Conservation (phyloP, 2,888 invertebrate species). For the Leptinotarsa rubiginosa region DNA sequence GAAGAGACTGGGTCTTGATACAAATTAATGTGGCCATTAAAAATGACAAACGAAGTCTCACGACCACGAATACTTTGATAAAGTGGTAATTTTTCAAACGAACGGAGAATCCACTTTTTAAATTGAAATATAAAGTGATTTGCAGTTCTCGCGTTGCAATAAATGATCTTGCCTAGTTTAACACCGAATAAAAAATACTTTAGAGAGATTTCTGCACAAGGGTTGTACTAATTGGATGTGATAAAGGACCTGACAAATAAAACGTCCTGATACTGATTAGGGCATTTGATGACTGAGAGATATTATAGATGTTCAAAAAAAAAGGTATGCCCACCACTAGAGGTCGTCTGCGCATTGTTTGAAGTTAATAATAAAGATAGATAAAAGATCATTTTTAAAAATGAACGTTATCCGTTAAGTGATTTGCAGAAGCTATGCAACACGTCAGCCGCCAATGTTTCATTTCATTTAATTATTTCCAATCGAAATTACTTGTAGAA, state of each 20-base stretch:
- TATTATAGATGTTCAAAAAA: too few relatives aligned
- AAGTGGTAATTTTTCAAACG: slow-evolving; percentile 9
- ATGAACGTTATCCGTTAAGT: too few relatives aligned
- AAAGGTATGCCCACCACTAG: too few relatives aligned
- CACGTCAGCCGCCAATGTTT: too few relatives aligned
- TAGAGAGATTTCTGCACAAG: neutral
- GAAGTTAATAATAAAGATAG: too few relatives aligned
- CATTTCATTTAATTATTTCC: too few relatives aligned
- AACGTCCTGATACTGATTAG: too few relatives aligned
- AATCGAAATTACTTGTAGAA: too few relatives aligned
- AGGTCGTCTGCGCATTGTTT: too few relatives aligned
- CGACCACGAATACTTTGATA: slow-evolving; percentile 6
- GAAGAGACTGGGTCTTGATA: neutral
- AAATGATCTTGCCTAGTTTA: neutral
- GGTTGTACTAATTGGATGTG: neutral
- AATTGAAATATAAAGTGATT: slow-evolving; percentile 9
- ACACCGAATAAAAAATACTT: neutral
- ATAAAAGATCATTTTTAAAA: too few relatives aligned
- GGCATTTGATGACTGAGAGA: too few relatives aligned
- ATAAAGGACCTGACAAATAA: neutral
- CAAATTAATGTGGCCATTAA: slow-evolving; percentile 7
- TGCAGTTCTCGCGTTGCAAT: slow-evolving; percentile 1
- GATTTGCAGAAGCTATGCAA: too few relatives aligned
- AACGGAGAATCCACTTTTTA: slow-evolving; percentile 1
- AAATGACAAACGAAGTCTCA: slow-evolving; percentile 16